Evolutionary conservation across 2,888 invertebrate species (phyloP), one percentile per base, ranked within the genome.

Genomic region (Syritta pipiens): DNA sequence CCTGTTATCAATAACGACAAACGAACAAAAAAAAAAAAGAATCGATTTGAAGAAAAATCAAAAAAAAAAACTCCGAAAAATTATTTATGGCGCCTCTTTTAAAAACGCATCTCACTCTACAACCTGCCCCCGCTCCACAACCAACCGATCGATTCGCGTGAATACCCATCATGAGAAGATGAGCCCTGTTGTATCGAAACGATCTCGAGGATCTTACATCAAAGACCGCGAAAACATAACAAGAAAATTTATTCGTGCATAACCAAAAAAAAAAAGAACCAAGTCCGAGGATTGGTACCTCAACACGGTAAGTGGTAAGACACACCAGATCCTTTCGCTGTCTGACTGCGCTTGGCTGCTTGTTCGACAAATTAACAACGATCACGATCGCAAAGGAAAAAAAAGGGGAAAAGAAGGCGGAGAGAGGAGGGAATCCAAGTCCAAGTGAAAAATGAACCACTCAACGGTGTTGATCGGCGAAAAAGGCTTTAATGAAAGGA

Each of bases 301-400:
- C 76, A 71, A 71, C 76, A 59, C 48, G 71, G 57, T 77, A 77
- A 77, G 65, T 71, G 71, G 71, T 67, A 72, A 77, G 65, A 77
- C 59, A 77, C 71, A 59, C 60, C 57, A 53, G 53, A 71, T 77
- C 77, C 77, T 77, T 77, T 71, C 46, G 53, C 59, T 20, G 59
- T 53, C 71, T 53, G 71, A 60, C 59, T 72, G 55, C 20, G n/a
- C n/a, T 57, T 35, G 69, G 35, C 55, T 76, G 72, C 77, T 77
- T 77, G 77, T 77, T 77, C 77, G 72, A 77, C 77, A 77, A 77
- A 77, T 77, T 77, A 77, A 72, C 77, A 77, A 77, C 65, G 60
- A 77, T 72, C 77, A 77, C 72, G 77, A 67, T 77, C 59, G 37
- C 49, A 19, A 20, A 46, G 12, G 26, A 71, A 48, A 22, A 26